Evolutionary conservation across 2,113 vertebrate genomes (phyloP), one percentile per base, ranked within the genome.

Genomic region (Hiodon alosoides): DNA sequence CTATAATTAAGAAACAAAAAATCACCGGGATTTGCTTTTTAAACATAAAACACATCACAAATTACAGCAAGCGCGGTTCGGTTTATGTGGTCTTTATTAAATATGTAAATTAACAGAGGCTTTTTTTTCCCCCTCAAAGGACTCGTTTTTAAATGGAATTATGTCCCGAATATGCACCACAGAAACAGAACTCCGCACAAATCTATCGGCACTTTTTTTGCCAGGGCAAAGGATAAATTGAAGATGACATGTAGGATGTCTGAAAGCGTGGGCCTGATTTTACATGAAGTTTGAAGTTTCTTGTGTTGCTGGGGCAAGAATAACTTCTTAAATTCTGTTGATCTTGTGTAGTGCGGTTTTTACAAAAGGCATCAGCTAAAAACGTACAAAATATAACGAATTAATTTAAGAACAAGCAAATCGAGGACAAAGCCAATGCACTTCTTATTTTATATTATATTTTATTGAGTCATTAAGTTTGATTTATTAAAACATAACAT

Each of bases 1-100:
- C 91, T 96, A 92, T 96, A 96, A 97, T 98, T 97, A 97, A 93
- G 92, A 93, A 93, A 93, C 90, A 94, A 92, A 95, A 69, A 95
- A 95, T 87, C 84, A 87, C 6, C 81, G 82, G 90, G 86, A 91
- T 91, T 89, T 89, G 87, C 86, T 88, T 86, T 86, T 86, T 62
- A 72, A 79, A 90, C 87, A 90, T 91, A 87, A 91, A 91, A 90
- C 83, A 85, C 82, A 79, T 81, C 84, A 74, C 84, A 88, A 87
- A 90, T 90, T 89, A 91, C 87, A 90, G 88, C 81, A 80, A 69
- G 69, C 81, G 84, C 79, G 68, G 83, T 81, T 79, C 55, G 84
- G 86, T 81, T 86, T 77, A 84, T 85, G 87, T 72, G 87, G 86
- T 87, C 81, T 59, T 84, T 89, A 89, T 89, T 89, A 87, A 86